Evolutionary conservation across 1,140 invertebrate genomes (phyloP), one percentile per base, ranked within the genome.

Genomic region (Sipha flava): DNA sequence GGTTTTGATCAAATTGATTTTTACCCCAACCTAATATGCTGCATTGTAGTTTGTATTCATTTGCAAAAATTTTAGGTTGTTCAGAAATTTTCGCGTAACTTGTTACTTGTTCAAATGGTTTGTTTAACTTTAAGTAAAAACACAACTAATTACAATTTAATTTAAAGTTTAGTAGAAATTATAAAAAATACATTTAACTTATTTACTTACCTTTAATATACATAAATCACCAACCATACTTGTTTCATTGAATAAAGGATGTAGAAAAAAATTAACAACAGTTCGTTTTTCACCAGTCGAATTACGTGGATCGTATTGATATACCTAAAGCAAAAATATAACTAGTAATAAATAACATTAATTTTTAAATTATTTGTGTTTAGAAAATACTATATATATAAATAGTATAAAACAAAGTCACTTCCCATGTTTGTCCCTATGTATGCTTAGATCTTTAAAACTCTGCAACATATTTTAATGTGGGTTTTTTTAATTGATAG

Each of bases 171-270:
- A 40, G 4, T 6, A 4, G 10, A 40, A 40, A 40, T 10, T 6
- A 40, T 40, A 6, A 40, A 40, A 6, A 40, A 6, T 40, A 40
- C 37, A 10, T 40, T 40, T 40, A 40, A 6, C 5, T 40, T 40
- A 6, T 64, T 73, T 10, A 31, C 49, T 40, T 26, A 77, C 73
- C 49, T 77, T 77, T 54, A 77, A 40, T n/a, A 77, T 29, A 77
- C 73, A 77, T 26, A 77, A 77, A 77, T 77, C 73, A 10, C 34
- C 73, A 18, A 77, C 34, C 7, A 77, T 9, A 16, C 1, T 40
- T 16, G 14, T 57, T 59, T 59, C 14, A n/a, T 77, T 40, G 23
- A 23, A 77, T 29, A 57, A 57, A 2, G 73, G 34, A 26, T 77
- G 73, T 18, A 18, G 57, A 40, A 40, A 40, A 0, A 26, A n/a